Evolutionary conservation across 2,113 vertebrate genomes (phyloP).

Genomic region (Ranitomeya imitator): DNA sequence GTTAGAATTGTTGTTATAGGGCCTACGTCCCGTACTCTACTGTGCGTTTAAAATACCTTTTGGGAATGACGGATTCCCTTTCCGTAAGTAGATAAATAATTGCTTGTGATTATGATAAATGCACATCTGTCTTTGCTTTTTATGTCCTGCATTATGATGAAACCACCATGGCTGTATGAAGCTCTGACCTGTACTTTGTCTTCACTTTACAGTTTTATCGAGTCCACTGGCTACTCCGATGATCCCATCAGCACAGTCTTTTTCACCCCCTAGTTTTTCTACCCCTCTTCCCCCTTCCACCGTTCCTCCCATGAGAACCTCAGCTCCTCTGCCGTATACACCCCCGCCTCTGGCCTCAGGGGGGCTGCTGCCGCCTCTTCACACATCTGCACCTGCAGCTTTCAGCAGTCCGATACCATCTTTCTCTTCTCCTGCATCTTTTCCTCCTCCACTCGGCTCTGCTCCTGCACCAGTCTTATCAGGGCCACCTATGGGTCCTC

Average conservation of each 20-base stretch:
- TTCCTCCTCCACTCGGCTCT: constrained; percentile 59
- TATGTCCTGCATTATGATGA: neutral
- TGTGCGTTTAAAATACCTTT: too few species aligned
- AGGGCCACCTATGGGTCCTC: constrained; percentile 75
- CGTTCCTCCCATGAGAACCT: constrained; percentile 63
- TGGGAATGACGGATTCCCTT: too few species aligned
- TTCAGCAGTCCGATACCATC: constrained; percentile 61
- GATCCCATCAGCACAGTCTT: constrained; percentile 59
- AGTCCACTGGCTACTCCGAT: constrained; percentile 65
- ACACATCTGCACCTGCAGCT: constrained; percentile 55
- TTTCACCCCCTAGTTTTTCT: constrained; percentile 63
- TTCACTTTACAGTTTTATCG: constrained; percentile 64
- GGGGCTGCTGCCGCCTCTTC: constrained; percentile 45
- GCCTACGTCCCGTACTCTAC: too few species aligned
- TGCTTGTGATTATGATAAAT: too few species aligned
- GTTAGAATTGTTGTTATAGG: too few species aligned
- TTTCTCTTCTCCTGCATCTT: constrained; percentile 53
- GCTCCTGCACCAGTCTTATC: constrained; percentile 62
- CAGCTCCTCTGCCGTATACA: constrained; percentile 66
- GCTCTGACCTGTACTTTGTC: neutral
- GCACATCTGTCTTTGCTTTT: neutral
- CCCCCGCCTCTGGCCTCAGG: constrained; percentile 58
- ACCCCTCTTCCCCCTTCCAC: constrained; percentile 64
- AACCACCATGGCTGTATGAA: neutral
- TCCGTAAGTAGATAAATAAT: too few species aligned